Evolutionary conservation across 2,113 vertebrate species (phyloP), one percentile per base, ranked within the genome.

Genomic region (Machaerirhynchus nigripectus): DNA sequence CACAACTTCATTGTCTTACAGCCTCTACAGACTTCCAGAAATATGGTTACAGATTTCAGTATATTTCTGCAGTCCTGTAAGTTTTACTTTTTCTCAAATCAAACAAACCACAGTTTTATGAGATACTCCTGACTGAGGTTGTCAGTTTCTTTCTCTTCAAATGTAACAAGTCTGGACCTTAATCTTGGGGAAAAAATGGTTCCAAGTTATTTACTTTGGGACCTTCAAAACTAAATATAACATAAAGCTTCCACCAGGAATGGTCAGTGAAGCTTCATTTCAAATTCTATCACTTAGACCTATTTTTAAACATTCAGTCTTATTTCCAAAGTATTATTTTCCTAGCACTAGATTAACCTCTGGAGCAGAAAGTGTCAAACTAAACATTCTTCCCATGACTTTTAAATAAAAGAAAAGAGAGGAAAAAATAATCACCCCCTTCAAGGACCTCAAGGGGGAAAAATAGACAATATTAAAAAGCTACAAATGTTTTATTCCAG

Each of bases 211-310:
- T 56, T 91, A 75, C 46, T 96, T 47, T 44, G 19, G 26, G 71
- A 90, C 26, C 20, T 79, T 77, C 64, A 64, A 71, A 57, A 93
- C 89, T 12, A 91, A 92, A 77, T 90, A 83, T 82, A 95, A 87
- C 56, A 57, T 65, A 81, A 93, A 91, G 19, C 27, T 94, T 52
- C 74, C 81, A 28, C 49, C 20, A 74, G 50, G 26, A 93, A 87
- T 13, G 84, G 90, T 35, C 65, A 93, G 31, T 50, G 26, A 89
- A 83, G 52, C 24, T 95, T 87, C 40, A 42, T 39, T 87, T 95
- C 37, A 93, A 95, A 95, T 92, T 91, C 49, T 93, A 65, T 93
- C 44, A 60, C 31, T 60, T 47, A 30, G 63, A 15, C 31, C 8
- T 56, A 60, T 60, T 93, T 94, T 84, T 94, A 81, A 89, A 75